Conservation (phyloP, 2,797 vertebrate genomes). For the Sarcophilus harrisii region DNA sequence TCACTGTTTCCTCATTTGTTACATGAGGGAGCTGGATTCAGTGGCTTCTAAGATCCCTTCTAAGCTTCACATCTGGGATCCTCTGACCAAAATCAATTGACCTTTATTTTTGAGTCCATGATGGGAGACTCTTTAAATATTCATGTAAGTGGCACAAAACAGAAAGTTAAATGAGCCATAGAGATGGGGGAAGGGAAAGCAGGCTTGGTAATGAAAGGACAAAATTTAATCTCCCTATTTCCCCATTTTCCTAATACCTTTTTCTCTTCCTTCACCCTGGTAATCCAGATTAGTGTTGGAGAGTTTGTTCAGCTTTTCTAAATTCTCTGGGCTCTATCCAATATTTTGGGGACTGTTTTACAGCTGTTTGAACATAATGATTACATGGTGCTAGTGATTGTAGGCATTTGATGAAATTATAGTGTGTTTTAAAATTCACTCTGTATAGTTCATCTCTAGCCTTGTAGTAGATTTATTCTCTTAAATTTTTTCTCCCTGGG, state of each 20-base stretch:
- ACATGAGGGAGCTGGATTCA: background rate
- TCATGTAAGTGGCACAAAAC: background rate
- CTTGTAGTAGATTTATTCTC: background rate
- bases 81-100: background rate
- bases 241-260: background rate
- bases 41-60: background rate
- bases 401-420: background rate
- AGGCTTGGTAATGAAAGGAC: background rate
- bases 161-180: constrained; percentile 4
- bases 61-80: background rate
- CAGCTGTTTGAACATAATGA: constrained; percentile 2
- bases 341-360: constrained; percentile 10
- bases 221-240: background rate
- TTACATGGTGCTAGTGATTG: background rate
- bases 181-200: constrained; percentile 12
- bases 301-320: background rate
- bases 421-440: background rate
- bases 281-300: background rate
- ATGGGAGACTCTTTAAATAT: background rate
- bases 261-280: constrained; percentile 5
- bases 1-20: background rate
- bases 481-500: background rate
- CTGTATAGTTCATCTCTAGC: constrained; percentile 8
- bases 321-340: background rate
- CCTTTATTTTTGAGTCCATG: background rate